These are phyloP conservation scores for Beris chalybata DNA, from an alignment of 2,888 invertebrate species.

Conservation along the genomic window DNA sequence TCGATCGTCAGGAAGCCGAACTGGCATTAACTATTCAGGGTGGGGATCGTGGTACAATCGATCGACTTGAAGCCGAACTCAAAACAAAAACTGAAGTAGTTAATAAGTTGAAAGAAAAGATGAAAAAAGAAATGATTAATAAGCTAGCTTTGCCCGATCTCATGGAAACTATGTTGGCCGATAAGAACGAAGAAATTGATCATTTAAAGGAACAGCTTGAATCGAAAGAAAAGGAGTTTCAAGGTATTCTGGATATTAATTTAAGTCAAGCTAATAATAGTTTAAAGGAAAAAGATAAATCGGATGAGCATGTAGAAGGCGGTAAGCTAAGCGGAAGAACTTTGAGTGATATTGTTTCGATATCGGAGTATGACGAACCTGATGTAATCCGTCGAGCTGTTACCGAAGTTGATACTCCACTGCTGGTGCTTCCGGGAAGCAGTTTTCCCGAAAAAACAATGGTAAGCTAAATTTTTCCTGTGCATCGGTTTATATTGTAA, in stretches of 20 bases:
- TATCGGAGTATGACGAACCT: constrained; percentile 72
- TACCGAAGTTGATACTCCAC: constrained; percentile 45
- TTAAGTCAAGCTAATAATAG: constrained; percentile 58
- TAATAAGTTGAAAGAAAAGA: constrained; percentile 55
- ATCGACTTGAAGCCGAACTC: constrained; percentile 61
- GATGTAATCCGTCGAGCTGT: constrained; percentile 62
- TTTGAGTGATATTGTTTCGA: constrained; percentile 71
- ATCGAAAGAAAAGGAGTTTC: constrained; percentile 55
- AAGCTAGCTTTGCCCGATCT: constrained; percentile 60
- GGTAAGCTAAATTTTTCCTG: constrained; percentile 42
- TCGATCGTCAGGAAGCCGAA: constrained; percentile 62
- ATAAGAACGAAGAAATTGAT: constrained; percentile 72
- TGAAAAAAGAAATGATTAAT: constrained; percentile 57
- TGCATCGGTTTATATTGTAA: too few relatives aligned
- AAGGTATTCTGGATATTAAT: constrained; percentile 61
- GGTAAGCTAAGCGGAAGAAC: constrained; percentile 69
- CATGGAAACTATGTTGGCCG: constrained; percentile 65
- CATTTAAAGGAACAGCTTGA: constrained; percentile 61
- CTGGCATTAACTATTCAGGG: constrained; percentile 50
- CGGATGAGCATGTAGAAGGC: constrained; percentile 57
- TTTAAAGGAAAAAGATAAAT: constrained; percentile 34
- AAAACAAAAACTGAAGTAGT: constrained; percentile 56
- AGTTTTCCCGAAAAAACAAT: constrained; percentile 48
- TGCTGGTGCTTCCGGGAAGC: constrained; percentile 43
- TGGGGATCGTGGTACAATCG: constrained; percentile 57